Evolutionary conservation across 2,797 vertebrate species (phyloP), one percentile per base, ranked within the genome.

Genomic region (Mionectes olivaceus): DNA sequence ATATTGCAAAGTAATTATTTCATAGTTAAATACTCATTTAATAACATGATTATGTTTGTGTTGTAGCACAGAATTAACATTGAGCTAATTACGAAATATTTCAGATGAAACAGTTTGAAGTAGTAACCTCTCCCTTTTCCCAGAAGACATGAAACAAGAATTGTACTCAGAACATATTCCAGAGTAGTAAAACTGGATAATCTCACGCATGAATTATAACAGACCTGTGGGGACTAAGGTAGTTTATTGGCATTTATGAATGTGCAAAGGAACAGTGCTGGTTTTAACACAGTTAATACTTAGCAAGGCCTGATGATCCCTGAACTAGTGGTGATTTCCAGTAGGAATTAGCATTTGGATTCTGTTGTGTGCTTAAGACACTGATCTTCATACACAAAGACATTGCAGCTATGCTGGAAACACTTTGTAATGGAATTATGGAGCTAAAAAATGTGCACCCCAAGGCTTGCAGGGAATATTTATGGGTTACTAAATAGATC

Each of bases 11-110:
- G 67, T 78, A 83, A 93, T 94, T 95, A 94, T 89, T 96, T 93
- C 80, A 76, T 93, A 92, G 95, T 95, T 96, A 96, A 96, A 90
- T 96, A 95, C 91, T 94, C 94, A 93, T 94, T 95, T 90, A 95
- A 94, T 91, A 77, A 71, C n/a, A 35, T 89, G 79, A 85, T 90
- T 79, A 90, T 83, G 67, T 95, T 93, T 90, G 67, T 89, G 61
- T 91, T 90, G 79, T 80, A 91, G 74, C 82, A 93, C 63, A 93
- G 68, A 96, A 95, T 93, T 97, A 97, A 93, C 80, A 83, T 60
- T 75, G 80, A 93, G 71, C 93, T 95, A 94, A 94, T 89, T 61
- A 92, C 63, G 76, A 93, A 94, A 86, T 88, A 93, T 93, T 95
- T 95, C 87, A 77, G 83, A 88, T 82, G 39, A 79, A 83, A 73